A percentile compares a stretch with the other conserved stretches of the same genome.
Conservation (phyloP, 2,113 vertebrate species). For the Campylorhamphus procurvoides region DNA sequence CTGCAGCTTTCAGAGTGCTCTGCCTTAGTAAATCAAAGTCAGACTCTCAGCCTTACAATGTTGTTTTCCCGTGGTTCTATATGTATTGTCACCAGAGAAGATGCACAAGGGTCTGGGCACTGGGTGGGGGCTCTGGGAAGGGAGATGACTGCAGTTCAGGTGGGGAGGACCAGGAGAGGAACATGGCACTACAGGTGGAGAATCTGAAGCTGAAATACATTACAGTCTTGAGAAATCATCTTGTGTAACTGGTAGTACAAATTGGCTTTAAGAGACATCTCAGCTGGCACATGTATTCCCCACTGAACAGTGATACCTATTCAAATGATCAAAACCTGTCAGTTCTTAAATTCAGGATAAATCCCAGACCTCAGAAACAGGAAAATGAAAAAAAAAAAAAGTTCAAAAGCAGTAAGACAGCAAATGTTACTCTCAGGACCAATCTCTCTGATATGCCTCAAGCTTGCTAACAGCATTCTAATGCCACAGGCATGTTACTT, state of each 20-base stretch:
- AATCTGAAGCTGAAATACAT: constrained; percentile 44
- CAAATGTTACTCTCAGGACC: constrained; percentile 71
- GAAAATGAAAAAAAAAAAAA: constrained; percentile 34
- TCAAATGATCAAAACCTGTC: constrained; percentile 77
- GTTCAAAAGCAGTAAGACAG: constrained; percentile 69
- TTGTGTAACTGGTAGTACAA: constrained; percentile 63
- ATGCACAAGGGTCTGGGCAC: not conserved
- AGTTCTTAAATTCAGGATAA: constrained; percentile 72
- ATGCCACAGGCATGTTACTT: constrained; percentile 63
- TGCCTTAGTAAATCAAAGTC: not conserved
- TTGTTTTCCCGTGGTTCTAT: not conserved
- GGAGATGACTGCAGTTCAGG: not conserved
- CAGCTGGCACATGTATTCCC: constrained; percentile 69
- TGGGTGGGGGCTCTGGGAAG: not conserved
- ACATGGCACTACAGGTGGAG: not conserved
- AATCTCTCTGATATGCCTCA: constrained; percentile 72
- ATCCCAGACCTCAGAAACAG: constrained; percentile 69
- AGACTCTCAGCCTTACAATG: not conserved
- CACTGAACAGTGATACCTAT: constrained; percentile 69
- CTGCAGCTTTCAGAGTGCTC: not conserved
- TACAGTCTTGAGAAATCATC: constrained; percentile 59
- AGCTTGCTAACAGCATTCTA: constrained; percentile 72
- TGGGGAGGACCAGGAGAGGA: constrained; percentile 7
- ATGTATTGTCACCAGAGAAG: not conserved
- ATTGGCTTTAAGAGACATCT: constrained; percentile 74